Base-by-base conservation (phyloP, 2,888 invertebrate species). In the Macrophya alboannulata region DNA sequence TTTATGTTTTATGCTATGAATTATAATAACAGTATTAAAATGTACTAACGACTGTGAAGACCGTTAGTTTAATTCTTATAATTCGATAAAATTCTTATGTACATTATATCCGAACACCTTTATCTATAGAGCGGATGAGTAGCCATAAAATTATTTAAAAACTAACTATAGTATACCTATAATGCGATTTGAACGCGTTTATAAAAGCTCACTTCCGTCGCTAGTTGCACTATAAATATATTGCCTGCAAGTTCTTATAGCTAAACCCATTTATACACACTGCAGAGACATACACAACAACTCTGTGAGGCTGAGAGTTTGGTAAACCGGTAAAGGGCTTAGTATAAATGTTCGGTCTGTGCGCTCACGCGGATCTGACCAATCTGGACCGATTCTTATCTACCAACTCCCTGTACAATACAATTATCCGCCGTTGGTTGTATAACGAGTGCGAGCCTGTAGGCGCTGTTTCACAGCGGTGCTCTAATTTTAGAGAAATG, bases 371-470 rank as follows among this genome's bases (percentile, higher is more conserved):
- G 87, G 89, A 90, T 89, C 87, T 88, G 88, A 87, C 62, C 83
- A 88, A 90, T 89, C 87, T 74, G 82, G 43, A 82, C 86, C 86
- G 89, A 90, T 90, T 88, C 85, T 90, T 89, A 91, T 90, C 90
- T 89, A 86, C 87, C 88, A 21, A 87, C 88, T 87, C 87, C 85
- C 86, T 86, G 87, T 88, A 89, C 88, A 88, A 89, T 89, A 88
- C 88, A 87, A 91, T 90, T 91, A 90, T 91, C 89, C 87, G 86
- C 88, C 88, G 86, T 86, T 86, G 87, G 85, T 88, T 87, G 88
- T 87, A 90, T 88, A 86, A 88, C 87, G 31, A 77, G 31, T 31
- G 37, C 3, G 25, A 59, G 31, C 59, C 81, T 59, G 59, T 62
- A 81, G 81, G 81, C 81, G 62, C 43, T 81, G 37, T 43, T 81